A percentile compares a stretch with the other conserved stretches of the same genome.
These are phyloP conservation scores for Hyperoplus lanceolatus DNA, from an alignment of 2,797 vertebrate species.

Conservation along the genomic window DNA sequence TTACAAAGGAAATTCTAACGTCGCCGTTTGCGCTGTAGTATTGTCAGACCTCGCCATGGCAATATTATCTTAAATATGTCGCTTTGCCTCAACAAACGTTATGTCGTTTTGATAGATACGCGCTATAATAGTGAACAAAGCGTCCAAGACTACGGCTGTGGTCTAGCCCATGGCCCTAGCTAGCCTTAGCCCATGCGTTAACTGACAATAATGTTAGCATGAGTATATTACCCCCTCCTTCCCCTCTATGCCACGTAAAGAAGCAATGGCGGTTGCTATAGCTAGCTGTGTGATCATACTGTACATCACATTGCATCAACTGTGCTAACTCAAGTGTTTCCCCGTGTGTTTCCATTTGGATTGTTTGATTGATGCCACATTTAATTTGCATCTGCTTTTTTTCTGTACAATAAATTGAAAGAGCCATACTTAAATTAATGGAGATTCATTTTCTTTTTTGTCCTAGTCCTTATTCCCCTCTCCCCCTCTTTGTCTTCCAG, in stretches of 20 bases:
- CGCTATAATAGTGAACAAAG: background rate
- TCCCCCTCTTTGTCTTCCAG: conserved; percentile 62
- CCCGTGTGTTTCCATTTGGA: background rate
- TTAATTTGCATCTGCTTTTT: too few relatives aligned
- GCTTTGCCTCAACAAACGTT: background rate
- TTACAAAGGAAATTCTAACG: background rate
- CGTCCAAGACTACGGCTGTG: background rate
- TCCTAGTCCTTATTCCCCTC: background rate
- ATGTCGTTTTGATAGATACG: background rate
- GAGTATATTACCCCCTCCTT: too few relatives aligned
- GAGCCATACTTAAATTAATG: background rate
- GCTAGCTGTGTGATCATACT: background rate
- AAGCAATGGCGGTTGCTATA: background rate
- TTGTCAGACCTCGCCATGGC: fast-evolving
- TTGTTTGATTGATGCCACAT: background rate
- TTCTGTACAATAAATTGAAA: too few relatives aligned
- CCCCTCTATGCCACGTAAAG: background rate
- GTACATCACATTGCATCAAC: background rate
- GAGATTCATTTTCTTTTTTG: background rate
- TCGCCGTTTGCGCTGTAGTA: background rate
- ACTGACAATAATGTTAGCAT: too few relatives aligned
- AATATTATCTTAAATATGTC: too few relatives aligned
- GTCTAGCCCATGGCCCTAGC: background rate
- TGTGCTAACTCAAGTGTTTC: background rate
- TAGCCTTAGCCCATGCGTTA: background rate